These are phyloP conservation scores for Agrotis clavis DNA, from an alignment of 2,888 invertebrate genomes.

Conservation along the genomic window DNA sequence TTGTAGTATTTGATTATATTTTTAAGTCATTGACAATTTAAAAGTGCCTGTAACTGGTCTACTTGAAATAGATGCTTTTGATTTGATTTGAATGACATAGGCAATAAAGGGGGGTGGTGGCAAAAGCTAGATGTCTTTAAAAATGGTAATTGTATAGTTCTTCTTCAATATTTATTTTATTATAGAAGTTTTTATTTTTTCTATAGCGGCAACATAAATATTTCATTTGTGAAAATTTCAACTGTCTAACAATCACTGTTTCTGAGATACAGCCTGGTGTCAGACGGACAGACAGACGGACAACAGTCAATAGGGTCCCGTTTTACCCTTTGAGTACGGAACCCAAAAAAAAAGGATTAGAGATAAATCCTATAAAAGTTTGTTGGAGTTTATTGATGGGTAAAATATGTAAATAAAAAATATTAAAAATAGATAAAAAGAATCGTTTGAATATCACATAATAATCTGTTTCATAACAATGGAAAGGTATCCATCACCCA, in stretches of 20 bases:
- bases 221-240: neutral
- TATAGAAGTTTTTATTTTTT: neutral
- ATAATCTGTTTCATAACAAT: too few species aligned
- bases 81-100: too few species aligned
- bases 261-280: neutral
- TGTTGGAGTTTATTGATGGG: conserved; percentile 10
- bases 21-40: too few species aligned
- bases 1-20: too few species aligned
- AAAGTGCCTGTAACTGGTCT: too few species aligned
- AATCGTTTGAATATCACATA: neutral
- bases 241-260: neutral
- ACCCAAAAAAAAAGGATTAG: conserved; percentile 1
- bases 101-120: too few species aligned
- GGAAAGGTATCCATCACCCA: neutral
- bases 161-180: neutral
- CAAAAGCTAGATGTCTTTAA: too few species aligned
- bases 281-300: neutral
- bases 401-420: conserved; percentile 10
- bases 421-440: too few species aligned
- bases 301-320: too few species aligned
- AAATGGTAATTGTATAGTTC: too few species aligned
- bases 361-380: conserved; percentile 28
- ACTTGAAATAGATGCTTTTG: too few species aligned
- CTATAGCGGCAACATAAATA: neutral
- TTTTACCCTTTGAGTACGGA: too few species aligned